Conservation (phyloP, 2,113 vertebrate species). For the Azemiops feae region DNA sequence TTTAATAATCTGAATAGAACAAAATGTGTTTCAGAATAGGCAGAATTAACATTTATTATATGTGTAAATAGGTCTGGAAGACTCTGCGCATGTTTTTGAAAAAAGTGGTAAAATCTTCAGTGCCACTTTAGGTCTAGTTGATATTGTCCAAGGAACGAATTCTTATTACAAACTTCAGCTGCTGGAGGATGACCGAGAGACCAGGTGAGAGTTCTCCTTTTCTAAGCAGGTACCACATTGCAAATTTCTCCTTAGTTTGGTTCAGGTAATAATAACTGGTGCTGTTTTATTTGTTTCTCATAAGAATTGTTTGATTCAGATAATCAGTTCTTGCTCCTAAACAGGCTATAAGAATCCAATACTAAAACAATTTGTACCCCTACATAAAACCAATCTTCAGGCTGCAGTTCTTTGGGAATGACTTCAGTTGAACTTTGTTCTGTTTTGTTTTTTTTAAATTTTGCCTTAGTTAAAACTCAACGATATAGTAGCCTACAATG, state of each 20-base stretch:
- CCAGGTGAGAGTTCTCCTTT: constrained; percentile 71
- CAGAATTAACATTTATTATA: constrained; percentile 7
- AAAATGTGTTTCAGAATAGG: constrained; percentile 2
- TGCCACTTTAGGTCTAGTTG: constrained; percentile 92
- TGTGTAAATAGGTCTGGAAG: constrained; percentile 81
- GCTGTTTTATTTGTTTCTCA: neutral
- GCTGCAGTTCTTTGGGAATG: neutral
- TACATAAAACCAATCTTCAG: neutral
- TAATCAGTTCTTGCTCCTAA: neutral
- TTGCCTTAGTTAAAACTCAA: neutral
- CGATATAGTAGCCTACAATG: neutral
- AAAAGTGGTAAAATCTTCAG: constrained; percentile 94
- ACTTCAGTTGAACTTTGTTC: neutral
- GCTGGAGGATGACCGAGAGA: constrained; percentile 91
- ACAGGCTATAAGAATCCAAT: neutral
- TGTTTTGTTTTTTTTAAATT: neutral
- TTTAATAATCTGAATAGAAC: neutral
- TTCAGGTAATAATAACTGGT: neutral
- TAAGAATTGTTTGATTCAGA: neutral
- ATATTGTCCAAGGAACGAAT: constrained; percentile 93
- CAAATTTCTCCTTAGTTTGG: neutral
- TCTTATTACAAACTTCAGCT: constrained; percentile 98
- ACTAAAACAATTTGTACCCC: neutral
- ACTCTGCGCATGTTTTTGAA: constrained; percentile 93
- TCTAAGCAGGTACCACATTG: too few species aligned